A percentile compares a stretch with the other conserved stretches of the same genome.
Evolutionary conservation across 2,888 invertebrate species (phyloP).

Genomic region (Ophion ventricosus): DNA sequence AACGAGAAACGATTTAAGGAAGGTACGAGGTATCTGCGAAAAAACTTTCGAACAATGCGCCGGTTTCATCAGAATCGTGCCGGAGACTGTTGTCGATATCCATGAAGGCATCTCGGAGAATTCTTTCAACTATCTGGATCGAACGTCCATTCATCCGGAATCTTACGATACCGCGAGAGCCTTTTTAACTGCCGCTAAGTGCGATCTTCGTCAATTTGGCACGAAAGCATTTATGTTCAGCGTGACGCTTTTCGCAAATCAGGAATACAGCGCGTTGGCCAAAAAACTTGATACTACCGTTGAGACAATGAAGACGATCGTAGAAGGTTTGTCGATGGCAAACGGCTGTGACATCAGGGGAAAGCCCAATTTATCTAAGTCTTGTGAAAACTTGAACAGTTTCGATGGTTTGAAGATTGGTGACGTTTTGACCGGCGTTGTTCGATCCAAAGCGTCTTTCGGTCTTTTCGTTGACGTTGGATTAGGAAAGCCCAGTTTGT

Average conservation of each 20-base stretch:
- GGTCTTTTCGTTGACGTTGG: slow-evolving; percentile 96
- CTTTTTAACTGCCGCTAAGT: slow-evolving; percentile 83
- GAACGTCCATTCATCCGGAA: slow-evolving; percentile 96
- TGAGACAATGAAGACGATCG: slow-evolving; percentile 88
- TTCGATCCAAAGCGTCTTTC: slow-evolving; percentile 94
- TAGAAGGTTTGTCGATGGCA: slow-evolving; percentile 90
- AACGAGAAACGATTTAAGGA: slow-evolving; percentile 89
- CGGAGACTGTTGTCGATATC: slow-evolving; percentile 76
- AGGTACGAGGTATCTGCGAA: slow-evolving; percentile 92
- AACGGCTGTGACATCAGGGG: slow-evolving; percentile 90
- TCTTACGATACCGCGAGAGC: slow-evolving; percentile 90
- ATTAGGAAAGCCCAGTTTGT: slow-evolving; percentile 88
- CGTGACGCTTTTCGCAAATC: slow-evolving; percentile 55
- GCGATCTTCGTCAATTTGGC: slow-evolving; percentile 76
- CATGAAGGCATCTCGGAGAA: background rate
- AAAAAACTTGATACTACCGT: slow-evolving; percentile 86
- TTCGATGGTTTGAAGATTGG: slow-evolving; percentile 88
- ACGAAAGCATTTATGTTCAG: slow-evolving; percentile 47
- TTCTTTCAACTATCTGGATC: slow-evolving; percentile 85
- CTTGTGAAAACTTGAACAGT: slow-evolving; percentile 89
- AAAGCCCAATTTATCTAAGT: slow-evolving; percentile 88
- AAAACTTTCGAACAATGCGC: slow-evolving; percentile 95
- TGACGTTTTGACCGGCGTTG: slow-evolving; percentile 89
- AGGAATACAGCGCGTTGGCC: slow-evolving; percentile 80
- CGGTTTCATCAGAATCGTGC: slow-evolving; percentile 90